Evolutionary conservation across 2,113 vertebrate species (phyloP).

Genomic region (Podarcis cretensis): DNA sequence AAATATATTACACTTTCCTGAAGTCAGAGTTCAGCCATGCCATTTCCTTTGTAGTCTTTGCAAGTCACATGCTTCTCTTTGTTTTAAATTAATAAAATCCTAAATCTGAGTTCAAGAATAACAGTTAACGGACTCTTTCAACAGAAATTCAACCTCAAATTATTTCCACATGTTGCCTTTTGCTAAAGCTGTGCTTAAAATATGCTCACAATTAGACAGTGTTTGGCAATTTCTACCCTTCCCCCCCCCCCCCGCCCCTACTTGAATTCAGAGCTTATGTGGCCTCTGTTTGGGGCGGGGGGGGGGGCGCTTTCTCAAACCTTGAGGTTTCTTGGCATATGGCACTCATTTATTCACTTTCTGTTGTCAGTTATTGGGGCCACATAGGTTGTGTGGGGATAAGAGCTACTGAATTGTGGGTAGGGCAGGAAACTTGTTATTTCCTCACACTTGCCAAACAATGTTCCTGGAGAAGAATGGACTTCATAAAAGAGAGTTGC

Average conservation of each 20-base stretch:
- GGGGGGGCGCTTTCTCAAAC: neutral
- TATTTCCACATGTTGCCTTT: slow-evolving; percentile 66
- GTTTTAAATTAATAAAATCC: slow-evolving; percentile 77
- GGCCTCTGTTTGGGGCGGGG: neutral
- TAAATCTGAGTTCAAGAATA: slow-evolving; percentile 70
- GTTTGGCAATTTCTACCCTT: slow-evolving; percentile 56
- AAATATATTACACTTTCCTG: slow-evolving; percentile 72
- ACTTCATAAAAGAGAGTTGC: neutral
- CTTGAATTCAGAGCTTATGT: slow-evolving; percentile 29
- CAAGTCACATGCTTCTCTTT: slow-evolving; percentile 66
- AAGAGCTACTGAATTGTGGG: slow-evolving; percentile 1
- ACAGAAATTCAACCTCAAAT: slow-evolving; percentile 72
- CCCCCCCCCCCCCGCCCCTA: neutral
- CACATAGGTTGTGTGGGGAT: neutral
- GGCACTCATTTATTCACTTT: slow-evolving; percentile 10
- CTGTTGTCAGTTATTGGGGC: neutral
- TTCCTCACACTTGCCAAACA: neutral
- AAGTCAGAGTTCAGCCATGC: slow-evolving; percentile 68
- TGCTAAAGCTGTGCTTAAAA: slow-evolving; percentile 60
- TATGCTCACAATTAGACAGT: slow-evolving; percentile 44
- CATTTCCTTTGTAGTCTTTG: slow-evolving; percentile 76
- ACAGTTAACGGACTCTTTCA: slow-evolving; percentile 66
- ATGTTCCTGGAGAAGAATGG: neutral
- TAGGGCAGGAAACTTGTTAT: neutral
- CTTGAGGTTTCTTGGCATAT: neutral